phyloP scores from a whole-genome alignment of 2,797 vertebrate genomes.

The Delichon dasypus region DNA sequence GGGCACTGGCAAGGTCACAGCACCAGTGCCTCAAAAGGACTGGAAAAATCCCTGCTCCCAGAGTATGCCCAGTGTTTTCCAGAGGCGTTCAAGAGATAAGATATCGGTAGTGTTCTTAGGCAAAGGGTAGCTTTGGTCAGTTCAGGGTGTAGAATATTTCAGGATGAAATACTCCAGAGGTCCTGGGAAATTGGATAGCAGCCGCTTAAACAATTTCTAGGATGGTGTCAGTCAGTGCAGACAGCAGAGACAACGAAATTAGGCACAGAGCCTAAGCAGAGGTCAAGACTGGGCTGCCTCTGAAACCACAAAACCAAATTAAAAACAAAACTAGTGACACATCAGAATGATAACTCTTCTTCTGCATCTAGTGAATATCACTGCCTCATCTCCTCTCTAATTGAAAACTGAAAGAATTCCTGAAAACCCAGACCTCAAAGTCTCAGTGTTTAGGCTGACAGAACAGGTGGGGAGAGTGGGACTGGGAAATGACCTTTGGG shows the following conservation, averaged over 20 bases:
- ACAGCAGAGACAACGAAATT: background rate
- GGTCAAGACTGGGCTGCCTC: background rate
- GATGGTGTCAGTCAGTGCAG: background rate
- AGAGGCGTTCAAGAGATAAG: background rate
- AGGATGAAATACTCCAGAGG: background rate
- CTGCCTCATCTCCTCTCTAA: background rate
- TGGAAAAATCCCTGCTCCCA: background rate
- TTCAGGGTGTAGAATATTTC: background rate
- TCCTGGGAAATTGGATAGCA: background rate
- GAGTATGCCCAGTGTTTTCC: background rate
- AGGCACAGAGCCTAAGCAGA: background rate
- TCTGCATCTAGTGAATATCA: background rate
- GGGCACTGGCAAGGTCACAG: fast-evolving
- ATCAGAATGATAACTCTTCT: background rate
- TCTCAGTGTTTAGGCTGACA: background rate
- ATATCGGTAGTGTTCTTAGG: background rate
- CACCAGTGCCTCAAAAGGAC: background rate
- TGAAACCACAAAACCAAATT: background rate
- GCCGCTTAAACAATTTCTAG: background rate
- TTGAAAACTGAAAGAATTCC: background rate
- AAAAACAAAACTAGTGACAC: background rate
- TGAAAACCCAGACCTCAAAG: fast-evolving
- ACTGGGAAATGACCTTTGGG: background rate
- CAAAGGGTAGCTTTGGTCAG: background rate
- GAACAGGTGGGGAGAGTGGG: background rate